A percentile compares a stretch with the other conserved stretches of the same genome.
Evolutionary conservation across 2,888 invertebrate genomes (phyloP).

Genomic region (Enchytraeus crypticus): DNA sequence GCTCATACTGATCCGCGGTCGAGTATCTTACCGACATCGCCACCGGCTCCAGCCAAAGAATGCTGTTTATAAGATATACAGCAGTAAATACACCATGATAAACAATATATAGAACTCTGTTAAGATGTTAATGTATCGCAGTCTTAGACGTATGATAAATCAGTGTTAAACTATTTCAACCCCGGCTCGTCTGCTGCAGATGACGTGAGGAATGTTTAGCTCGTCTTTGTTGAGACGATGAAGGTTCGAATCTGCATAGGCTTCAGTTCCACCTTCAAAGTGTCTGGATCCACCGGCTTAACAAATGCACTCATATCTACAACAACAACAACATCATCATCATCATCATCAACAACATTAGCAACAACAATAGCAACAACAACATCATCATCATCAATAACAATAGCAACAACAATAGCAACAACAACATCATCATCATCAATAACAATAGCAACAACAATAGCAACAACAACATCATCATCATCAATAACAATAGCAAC

Average conservation of each 20-base stretch:
- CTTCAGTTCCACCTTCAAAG: conserved; percentile 31
- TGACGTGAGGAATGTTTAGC: neutral
- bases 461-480: neutral
- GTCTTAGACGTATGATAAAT: neutral
- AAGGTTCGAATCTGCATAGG: conserved; percentile 47
- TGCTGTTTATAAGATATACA: too few relatives aligned
- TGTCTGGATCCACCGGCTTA: conserved; percentile 21
- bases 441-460: neutral
- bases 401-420: neutral
- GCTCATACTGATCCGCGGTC: too few relatives aligned
- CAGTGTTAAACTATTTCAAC: too few relatives aligned
- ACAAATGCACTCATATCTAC: conserved; percentile 24
- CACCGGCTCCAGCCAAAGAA: too few relatives aligned
- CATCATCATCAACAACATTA: neutral
- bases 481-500: neutral
- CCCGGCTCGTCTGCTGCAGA: too few relatives aligned
- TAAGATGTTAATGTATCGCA: neutral
- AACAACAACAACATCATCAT: neutral
- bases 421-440: neutral
- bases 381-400: neutral
- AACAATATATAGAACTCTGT: too few relatives aligned
- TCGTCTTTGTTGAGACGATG: conserved; percentile 21
- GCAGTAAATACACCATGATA: too few relatives aligned
- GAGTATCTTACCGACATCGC: too few relatives aligned
- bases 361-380: neutral